These are phyloP conservation scores for Troides oblongomaculatus DNA, from an alignment of 2,888 invertebrate genomes.

Conservation along the genomic window DNA sequence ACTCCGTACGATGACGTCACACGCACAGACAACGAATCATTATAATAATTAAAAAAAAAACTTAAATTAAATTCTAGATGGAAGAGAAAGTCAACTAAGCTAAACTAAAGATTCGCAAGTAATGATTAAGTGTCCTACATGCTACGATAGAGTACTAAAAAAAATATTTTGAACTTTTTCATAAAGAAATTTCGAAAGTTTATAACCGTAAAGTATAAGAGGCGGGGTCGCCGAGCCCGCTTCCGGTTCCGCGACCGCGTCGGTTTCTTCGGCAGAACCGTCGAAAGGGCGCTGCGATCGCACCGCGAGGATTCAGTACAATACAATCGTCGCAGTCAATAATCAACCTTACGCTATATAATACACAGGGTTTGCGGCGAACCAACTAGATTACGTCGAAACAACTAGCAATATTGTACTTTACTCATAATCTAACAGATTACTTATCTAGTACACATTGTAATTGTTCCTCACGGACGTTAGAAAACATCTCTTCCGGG, in stretches of 20 bases:
- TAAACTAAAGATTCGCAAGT: conserved; percentile 55
- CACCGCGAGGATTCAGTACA: conserved; percentile 26
- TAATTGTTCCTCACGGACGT: conserved; percentile 44
- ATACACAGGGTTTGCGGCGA: conserved; percentile 53
- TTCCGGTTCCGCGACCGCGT: background rate
- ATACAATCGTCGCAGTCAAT: conserved; percentile 39
- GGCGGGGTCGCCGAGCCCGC: background rate
- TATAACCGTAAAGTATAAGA: conserved; percentile 15
- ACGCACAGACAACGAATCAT: conserved; percentile 63
- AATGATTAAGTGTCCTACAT: conserved; percentile 48
- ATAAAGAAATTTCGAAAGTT: conserved; percentile 8
- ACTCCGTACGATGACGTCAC: conserved; percentile 29
- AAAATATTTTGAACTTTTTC: conserved; percentile 51
- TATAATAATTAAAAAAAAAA: conserved; percentile 57
- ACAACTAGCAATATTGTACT: conserved; percentile 62
- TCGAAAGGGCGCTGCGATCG: background rate
- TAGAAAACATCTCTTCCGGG: conserved; percentile 9
- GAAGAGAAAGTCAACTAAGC: conserved; percentile 75
- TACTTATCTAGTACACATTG: conserved; percentile 64
- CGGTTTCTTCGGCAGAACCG: background rate
- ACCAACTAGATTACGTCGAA: conserved; percentile 39
- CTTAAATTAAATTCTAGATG: conserved; percentile 70
- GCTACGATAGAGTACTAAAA: conserved; percentile 53
- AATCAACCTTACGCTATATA: conserved; percentile 61
- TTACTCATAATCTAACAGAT: conserved; percentile 52